Percentiles rank a stretch among this genome's conserved stretches.
Evolutionary conservation across 2,113 vertebrate genomes (phyloP).

Genomic region (Spea bombifrons): DNA sequence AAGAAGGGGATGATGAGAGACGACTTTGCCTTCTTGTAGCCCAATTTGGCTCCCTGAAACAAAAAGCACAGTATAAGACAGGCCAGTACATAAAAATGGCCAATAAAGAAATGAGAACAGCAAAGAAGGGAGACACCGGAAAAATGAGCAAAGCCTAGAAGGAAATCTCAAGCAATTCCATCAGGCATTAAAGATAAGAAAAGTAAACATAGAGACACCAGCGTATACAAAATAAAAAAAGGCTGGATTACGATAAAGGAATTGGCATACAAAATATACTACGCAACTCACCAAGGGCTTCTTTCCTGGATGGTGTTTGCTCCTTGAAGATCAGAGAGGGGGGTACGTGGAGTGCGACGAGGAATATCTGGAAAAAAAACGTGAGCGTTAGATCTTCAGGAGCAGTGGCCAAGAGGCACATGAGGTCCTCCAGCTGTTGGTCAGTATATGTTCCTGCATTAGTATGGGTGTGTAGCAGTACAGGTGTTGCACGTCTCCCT

Average conservation of each 20-base stretch:
- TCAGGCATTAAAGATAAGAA: no score
- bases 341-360: conserved; percentile 79
- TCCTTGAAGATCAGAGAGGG: conserved; percentile 90
- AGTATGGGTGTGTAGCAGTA: not conserved
- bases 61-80: not conserved
- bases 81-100: not conserved
- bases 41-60: conserved; percentile 61
- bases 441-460: conserved; percentile 3
- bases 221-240: no score
- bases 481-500: no score
- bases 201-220: no score
- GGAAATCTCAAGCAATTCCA: no score
- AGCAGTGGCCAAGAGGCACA: not conserved
- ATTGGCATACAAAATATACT: no score
- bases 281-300: conserved; percentile 74
- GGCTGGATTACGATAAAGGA: no score
- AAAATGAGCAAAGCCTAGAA: no score
- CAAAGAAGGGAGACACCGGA: no score
- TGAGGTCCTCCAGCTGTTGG: not conserved
- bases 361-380: conserved; percentile 73
- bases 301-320: conserved; percentile 83
- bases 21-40: conserved; percentile 74
- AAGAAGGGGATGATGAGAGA: conserved; percentile 62
- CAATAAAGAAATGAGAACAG: no score
- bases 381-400: not conserved